phyloP scores from a whole-genome alignment of 2,888 invertebrate species.

The Aporophyla nigra region DNA sequence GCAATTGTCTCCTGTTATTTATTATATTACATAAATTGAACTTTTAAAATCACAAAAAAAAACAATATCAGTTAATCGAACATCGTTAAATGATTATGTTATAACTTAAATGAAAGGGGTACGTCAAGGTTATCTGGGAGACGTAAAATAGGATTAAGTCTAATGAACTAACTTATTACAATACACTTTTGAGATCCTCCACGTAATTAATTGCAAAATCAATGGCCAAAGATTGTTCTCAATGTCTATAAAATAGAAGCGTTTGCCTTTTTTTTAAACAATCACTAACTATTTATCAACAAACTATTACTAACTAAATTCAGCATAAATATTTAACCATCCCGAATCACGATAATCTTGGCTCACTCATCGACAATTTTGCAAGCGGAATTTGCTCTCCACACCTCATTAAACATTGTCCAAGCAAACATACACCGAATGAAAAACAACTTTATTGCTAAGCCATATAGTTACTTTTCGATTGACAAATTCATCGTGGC shows the following conservation, averaged over 20 bases:
- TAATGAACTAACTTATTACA: no score
- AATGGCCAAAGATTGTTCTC: no score
- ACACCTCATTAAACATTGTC: slow-evolving; percentile 40
- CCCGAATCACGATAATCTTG: slow-evolving; percentile 20
- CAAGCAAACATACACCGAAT: slow-evolving; percentile 8
- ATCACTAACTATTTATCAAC: neutral
- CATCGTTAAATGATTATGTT: no score
- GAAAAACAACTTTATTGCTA: slow-evolving; percentile 9
- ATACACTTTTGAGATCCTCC: no score
- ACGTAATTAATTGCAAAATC: no score
- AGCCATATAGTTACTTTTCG: neutral
- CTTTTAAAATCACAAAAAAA: neutral
- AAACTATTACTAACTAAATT: slow-evolving; percentile 20
- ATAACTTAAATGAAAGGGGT: no score
- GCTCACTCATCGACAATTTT: slow-evolving; percentile 23
- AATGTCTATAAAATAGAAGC: neutral
- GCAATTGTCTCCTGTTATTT: neutral
- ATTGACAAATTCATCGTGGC: neutral
- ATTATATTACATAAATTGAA: neutral
- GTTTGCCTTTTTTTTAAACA: neutral
- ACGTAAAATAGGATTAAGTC: no score
- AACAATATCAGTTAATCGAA: no score
- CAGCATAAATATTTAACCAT: slow-evolving; percentile 17
- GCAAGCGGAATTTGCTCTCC: slow-evolving; percentile 13
- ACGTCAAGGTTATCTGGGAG: no score